These are phyloP conservation scores for Aselliscus stoliczkanus DNA, from an alignment of 2,797 vertebrate genomes.

Conservation along the genomic window DNA sequence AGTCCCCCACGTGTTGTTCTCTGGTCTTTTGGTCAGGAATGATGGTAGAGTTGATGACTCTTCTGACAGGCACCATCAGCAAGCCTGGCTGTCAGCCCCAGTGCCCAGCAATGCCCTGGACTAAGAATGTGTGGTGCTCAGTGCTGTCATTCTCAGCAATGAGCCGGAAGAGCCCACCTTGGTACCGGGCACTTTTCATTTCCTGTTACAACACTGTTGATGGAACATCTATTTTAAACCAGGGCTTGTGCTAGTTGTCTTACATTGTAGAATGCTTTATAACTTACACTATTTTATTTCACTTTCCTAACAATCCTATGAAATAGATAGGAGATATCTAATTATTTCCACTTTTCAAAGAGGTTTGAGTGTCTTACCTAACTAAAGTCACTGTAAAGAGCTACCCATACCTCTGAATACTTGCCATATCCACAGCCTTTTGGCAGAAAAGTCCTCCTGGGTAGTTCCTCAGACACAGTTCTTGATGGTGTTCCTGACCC, in stretches of 20 bases:
- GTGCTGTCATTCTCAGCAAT: background rate
- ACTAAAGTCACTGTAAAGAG: background rate
- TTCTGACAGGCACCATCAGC: background rate
- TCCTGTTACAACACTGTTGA: background rate
- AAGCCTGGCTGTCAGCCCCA: background rate
- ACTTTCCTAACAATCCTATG: background rate
- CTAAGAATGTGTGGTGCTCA: background rate
- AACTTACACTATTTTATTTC: background rate
- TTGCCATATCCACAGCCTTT: background rate
- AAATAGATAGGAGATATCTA: background rate
- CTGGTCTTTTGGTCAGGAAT: background rate
- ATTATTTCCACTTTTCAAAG: conserved; percentile 6
- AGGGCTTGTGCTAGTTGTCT: background rate
- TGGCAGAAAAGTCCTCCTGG: background rate
- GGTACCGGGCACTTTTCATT: background rate
- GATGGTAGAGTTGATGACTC: background rate
- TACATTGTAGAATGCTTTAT: background rate
- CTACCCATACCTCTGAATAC: background rate
- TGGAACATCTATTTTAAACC: background rate
- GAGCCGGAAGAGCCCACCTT: background rate
- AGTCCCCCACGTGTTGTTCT: background rate
- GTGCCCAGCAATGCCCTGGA: background rate
- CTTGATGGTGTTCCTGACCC: background rate
- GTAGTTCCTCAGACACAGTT: background rate
- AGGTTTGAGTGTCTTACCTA: background rate